These are phyloP conservation scores for Habroteleia sp. DNA, from an alignment of 2,888 invertebrate species.

Conservation along the genomic window DNA sequence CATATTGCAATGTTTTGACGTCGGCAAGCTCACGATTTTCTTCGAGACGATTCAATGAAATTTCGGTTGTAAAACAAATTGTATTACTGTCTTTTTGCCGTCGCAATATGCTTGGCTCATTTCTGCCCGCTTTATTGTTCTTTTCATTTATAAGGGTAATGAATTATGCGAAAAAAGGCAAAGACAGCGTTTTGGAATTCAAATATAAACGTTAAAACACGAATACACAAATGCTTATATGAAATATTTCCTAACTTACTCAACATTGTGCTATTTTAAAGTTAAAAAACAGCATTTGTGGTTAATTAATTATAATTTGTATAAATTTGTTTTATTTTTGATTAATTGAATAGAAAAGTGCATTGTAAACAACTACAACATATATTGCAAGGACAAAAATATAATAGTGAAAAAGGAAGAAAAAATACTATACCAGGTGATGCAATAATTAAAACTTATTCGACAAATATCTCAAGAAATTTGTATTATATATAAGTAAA, in stretches of 20 bases:
- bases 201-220: slow-evolving; percentile 19
- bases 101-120: background rate
- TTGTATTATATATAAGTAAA: too few relatives aligned
- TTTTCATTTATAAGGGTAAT: slow-evolving; percentile 16
- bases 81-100: slow-evolving; percentile 13
- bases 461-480: too few relatives aligned
- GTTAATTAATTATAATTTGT: too few relatives aligned
- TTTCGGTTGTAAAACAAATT: slow-evolving; percentile 10
- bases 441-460: too few relatives aligned
- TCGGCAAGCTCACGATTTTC: slow-evolving; percentile 18
- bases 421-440: too few relatives aligned
- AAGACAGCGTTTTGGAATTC: slow-evolving; percentile 22
- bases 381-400: too few relatives aligned
- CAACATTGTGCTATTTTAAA: too few relatives aligned
- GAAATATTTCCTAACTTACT: slow-evolving; percentile 31
- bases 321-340: too few relatives aligned
- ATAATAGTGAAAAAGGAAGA: too few relatives aligned
- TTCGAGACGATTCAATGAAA: slow-evolving; percentile 40
- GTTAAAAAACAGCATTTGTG: slow-evolving; percentile 10
- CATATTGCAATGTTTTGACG: slow-evolving; percentile 52
- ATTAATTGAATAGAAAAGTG: too few relatives aligned
- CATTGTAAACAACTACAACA: too few relatives aligned
- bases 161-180: slow-evolving; percentile 7
- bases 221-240: slow-evolving; percentile 8
- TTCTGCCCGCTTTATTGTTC: slow-evolving; percentile 1